Base-by-base conservation (phyloP, 2,888 invertebrate genomes). In the Abrostola tripartita region DNA sequence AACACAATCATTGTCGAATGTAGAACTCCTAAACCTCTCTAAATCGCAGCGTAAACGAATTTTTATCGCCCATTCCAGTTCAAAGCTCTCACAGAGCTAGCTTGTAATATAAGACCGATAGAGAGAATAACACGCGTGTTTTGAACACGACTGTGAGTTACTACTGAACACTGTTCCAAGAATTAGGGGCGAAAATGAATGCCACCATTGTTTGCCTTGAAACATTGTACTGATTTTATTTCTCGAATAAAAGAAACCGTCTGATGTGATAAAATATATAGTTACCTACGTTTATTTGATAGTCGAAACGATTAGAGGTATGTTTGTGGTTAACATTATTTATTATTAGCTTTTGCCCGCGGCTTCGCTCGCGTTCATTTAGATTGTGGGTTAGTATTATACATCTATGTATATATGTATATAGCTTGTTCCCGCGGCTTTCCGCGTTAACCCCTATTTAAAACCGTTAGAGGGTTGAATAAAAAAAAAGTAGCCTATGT, bases 41-140 rank as follows among this genome's bases (percentile, higher is more conserved):
- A 24, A 52, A 52, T 12, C 11, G 12, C 10, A 55, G 10, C 52
- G 41, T 38, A 10, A 51, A 47, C 40, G 49, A 42, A 37, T 54
- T 40, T 62, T 56, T 56, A 68, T 61, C 49, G 50, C 51, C n/a
- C 49, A 55, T 59, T 36, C 14, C 56, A 68, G 58, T 56, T 57
- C 52, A 66, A 66, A 73, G 60, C 57, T 52, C 37, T 47, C 40
- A 68, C 65, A 73, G 60, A 61, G 70, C 70, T 60, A 57, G 64
- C 68, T 49, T 74, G 76, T 78, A 70, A 74, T 59, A 57, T 40
- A 54, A 71, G 59, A 57, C 66, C 61, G 52, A 66, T 76, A 65
- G 60, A 56, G 71, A 42, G 55, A 11, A 71, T 55, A 72, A 53
- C 52, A 61, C 56, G 54, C 36, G 52, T 67, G 71, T 65, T 65